Percentiles rank a stretch among this genome's conserved stretches.
These are phyloP conservation scores for Heliconius ethilla DNA, from an alignment of 2,888 invertebrate species.

Conservation along the genomic window DNA sequence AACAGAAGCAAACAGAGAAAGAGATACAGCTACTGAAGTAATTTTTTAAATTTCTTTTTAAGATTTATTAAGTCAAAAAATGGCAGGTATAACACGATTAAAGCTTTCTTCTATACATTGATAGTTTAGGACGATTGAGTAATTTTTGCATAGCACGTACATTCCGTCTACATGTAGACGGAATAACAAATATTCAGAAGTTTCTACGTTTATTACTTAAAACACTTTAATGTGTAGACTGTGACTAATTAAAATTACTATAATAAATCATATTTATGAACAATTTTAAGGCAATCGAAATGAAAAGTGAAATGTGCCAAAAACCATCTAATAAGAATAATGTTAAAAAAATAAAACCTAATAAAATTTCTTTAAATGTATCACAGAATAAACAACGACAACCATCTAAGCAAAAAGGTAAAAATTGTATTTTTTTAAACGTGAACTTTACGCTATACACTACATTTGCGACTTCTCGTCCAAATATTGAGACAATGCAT, in stretches of 20 bases:
- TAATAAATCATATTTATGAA: conserved; percentile 3
- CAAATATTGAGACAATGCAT: background rate
- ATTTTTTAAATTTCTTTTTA: background rate
- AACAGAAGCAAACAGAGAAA: conserved; percentile 49
- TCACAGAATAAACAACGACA: conserved; percentile 52
- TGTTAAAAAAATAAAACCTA: conserved; percentile 50
- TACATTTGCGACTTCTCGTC: background rate
- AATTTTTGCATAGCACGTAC: background rate
- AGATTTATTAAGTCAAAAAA: background rate
- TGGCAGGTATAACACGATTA: background rate
- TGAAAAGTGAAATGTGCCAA: conserved; percentile 59
- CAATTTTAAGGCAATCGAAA: conserved; percentile 58
- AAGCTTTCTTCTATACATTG: background rate
- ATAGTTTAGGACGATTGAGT: background rate
- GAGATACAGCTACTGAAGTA: conserved; percentile 66
- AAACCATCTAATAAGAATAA: conserved; percentile 52
- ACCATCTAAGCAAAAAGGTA: conserved; percentile 55
- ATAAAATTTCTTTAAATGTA: conserved; percentile 49
- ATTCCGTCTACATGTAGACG: too few species aligned
- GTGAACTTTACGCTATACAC: background rate
- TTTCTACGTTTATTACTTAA: background rate
- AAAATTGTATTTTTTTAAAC: background rate
- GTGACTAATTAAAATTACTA: background rate
- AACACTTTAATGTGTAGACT: background rate
- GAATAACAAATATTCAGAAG: too few species aligned